Conservation (phyloP, 2,113 vertebrate genomes). For the Malurus melanocephalus region DNA sequence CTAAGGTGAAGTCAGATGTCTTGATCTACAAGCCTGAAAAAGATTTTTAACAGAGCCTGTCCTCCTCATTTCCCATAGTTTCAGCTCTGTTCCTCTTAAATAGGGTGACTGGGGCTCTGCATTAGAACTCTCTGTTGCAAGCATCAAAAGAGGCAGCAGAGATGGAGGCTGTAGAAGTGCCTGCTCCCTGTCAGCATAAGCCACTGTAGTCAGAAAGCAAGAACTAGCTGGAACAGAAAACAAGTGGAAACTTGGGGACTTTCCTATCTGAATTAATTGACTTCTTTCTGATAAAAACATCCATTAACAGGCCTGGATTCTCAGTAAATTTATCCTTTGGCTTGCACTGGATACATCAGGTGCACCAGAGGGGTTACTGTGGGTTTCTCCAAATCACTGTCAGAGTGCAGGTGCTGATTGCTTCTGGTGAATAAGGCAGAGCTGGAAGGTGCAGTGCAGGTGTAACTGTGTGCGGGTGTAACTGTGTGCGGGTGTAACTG, state of each 20-base stretch:
- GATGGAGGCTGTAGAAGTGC: background rate
- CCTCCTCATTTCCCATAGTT: background rate
- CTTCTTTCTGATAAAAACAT: background rate
- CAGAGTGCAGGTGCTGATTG: background rate
- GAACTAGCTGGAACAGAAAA: background rate
- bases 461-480: background rate
- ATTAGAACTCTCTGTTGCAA: background rate
- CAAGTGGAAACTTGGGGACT: background rate
- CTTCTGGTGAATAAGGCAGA: background rate
- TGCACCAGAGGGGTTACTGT: background rate
- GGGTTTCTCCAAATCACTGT: background rate
- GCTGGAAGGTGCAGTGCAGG: background rate
- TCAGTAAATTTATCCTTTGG: background rate
- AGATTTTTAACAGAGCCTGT: background rate
- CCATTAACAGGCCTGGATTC: background rate
- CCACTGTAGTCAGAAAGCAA: background rate
- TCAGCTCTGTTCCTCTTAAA: background rate
- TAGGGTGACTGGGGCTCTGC: background rate
- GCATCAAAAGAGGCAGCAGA: background rate
- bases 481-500: too few species aligned
- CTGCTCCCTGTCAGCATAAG: background rate
- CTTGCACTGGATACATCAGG: background rate
- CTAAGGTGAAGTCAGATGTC: background rate
- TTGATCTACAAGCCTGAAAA: background rate
- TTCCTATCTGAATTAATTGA: background rate